A percentile compares a stretch with the other conserved stretches of the same genome.
phyloP scores from a whole-genome alignment of 2,888 invertebrate species.

The Mythimna lalbum region DNA sequence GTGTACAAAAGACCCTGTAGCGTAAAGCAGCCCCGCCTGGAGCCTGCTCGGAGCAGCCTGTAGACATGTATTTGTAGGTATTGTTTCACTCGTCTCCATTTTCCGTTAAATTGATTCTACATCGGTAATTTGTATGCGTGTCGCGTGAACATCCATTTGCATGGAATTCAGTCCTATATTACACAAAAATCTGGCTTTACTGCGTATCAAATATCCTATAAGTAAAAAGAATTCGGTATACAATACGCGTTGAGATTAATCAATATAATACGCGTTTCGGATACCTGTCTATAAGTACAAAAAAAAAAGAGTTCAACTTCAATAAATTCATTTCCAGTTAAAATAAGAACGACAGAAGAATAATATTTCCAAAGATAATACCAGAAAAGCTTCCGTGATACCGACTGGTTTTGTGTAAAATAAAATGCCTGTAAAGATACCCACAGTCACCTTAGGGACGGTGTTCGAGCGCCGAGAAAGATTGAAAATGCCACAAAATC shows the following conservation, averaged over 20 bases:
- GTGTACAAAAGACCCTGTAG: neutral
- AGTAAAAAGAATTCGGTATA: conserved; percentile 11
- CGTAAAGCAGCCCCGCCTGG: neutral
- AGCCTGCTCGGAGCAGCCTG: neutral
- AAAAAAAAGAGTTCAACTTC: neutral
- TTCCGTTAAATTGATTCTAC: conserved; percentile 51
- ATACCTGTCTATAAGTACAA: neutral
- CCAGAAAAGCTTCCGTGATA: conserved; percentile 26
- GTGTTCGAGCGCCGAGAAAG: conserved; percentile 47
- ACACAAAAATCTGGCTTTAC: conserved; percentile 38
- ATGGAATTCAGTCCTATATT: conserved; percentile 37
- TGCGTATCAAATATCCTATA: conserved; percentile 27
- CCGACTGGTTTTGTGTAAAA: conserved; percentile 24
- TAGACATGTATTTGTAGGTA: conserved; percentile 5
- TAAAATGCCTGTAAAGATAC: conserved; percentile 42
- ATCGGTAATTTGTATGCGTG: conserved; percentile 48
- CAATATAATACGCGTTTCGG: conserved; percentile 21
- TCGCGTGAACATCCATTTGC: conserved; percentile 49
- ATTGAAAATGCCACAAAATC: conserved; percentile 67
- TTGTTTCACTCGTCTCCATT: conserved; percentile 28
- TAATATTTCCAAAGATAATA: conserved; percentile 31
- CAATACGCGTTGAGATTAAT: conserved; percentile 31
- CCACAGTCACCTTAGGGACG: conserved; percentile 48
- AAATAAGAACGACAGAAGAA: neutral
- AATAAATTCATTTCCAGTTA: conserved; percentile 9